Evolutionary conservation across 37 sponge, comb jelly and placozoan genomes (phyloP).

Genomic region (Spongilla lacustris): DNA sequence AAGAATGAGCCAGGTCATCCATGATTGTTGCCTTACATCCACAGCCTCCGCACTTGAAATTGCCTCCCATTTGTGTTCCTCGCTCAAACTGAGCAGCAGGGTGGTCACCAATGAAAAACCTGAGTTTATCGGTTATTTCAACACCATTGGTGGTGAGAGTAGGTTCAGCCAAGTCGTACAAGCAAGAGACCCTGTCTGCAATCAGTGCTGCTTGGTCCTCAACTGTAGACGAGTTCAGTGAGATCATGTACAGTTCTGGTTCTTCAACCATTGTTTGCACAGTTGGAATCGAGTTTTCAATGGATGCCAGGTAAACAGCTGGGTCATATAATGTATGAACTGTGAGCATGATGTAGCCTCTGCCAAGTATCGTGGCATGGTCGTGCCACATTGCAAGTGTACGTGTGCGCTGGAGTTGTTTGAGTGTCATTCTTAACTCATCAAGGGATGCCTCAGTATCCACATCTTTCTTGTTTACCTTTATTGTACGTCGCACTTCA

Average conservation of each 20-base stretch:
- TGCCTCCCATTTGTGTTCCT: constrained; percentile 45
- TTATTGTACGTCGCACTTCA: too few relatives aligned
- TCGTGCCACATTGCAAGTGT: too few relatives aligned
- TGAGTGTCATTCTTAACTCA: too few relatives aligned
- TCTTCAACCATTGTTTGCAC: constrained; percentile 28
- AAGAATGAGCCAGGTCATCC: constrained; percentile 25
- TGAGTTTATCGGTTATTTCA: constrained; percentile 9
- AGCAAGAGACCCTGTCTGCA: constrained; percentile 34
- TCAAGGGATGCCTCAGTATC: too few relatives aligned
- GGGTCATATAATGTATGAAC: constrained; percentile 9
- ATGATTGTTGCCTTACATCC: background rate
- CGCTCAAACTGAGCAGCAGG: constrained; percentile 45
- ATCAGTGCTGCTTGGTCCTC: constrained; percentile 34
- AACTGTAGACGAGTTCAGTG: constrained; percentile 10
- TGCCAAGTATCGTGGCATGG: background rate
- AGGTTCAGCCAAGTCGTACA: background rate
- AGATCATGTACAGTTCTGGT: constrained; percentile 20
- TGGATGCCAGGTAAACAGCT: constrained; percentile 13
- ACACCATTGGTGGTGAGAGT: constrained; percentile 13
- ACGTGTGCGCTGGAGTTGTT: too few relatives aligned
- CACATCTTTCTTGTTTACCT: too few relatives aligned
- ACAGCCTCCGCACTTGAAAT: constrained; percentile 33
- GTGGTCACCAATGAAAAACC: constrained; percentile 44
- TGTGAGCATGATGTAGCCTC: constrained; percentile 12
- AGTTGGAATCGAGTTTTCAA: background rate